phyloP scores from a whole-genome alignment of 2,797 vertebrate species.

The Zalophus californianus region DNA sequence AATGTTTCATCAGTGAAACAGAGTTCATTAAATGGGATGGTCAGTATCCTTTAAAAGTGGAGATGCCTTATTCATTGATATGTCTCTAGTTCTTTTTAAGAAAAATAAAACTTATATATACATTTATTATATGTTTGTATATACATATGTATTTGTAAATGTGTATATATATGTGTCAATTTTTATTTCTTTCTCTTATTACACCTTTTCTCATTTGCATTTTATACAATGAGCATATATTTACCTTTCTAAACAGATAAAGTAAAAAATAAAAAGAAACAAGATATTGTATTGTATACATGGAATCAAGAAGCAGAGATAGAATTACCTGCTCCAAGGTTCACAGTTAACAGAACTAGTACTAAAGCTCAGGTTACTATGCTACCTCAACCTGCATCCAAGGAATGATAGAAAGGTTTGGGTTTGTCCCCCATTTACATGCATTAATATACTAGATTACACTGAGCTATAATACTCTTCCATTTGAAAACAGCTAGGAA shows the following conservation, averaged over 20 bases:
- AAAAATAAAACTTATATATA: not conserved
- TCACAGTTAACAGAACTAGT: not conserved
- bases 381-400: not conserved
- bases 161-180: not conserved
- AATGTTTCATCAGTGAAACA: not conserved
- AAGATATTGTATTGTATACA: not conserved
- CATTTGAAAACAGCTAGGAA: slow-evolving; percentile 61
- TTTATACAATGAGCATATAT: not conserved
- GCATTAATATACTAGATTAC: slow-evolving; percentile 62
- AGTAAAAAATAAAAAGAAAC: not conserved
- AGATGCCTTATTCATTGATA: not conserved
- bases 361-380: not conserved
- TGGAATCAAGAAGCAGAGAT: not conserved
- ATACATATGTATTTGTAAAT: not conserved
- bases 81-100: not conserved
- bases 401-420: slow-evolving; percentile 2
- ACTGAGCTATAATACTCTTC: slow-evolving; percentile 48
- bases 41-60: not conserved
- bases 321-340: not conserved
- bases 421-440: slow-evolving; percentile 33
- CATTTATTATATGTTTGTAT: not conserved
- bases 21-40: not conserved
- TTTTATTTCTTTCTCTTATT: not conserved
- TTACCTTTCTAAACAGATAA: slow-evolving; percentile 8
- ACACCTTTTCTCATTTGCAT: not conserved